Evolutionary conservation across 2,888 invertebrate genomes (phyloP).

Genomic region (Caenorhabditis sulstoni): DNA sequence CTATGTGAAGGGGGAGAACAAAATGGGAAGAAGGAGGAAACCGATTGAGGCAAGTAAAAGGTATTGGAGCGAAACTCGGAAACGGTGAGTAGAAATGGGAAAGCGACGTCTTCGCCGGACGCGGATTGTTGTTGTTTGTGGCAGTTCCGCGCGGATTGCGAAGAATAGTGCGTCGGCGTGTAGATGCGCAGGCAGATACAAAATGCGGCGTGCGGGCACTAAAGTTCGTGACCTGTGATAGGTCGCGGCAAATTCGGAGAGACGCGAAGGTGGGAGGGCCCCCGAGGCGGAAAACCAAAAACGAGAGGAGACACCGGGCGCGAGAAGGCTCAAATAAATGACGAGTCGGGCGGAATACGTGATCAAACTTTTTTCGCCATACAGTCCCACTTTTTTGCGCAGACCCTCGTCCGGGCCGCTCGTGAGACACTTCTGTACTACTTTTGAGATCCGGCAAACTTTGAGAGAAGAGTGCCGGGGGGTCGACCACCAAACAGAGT

Average conservation of each 20-base stretch:
- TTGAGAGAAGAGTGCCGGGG: constrained; percentile 23
- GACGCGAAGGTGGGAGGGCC: constrained; percentile 6
- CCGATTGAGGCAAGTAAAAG: constrained; percentile 1
- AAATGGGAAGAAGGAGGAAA: neutral
- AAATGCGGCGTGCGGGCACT: constrained; percentile 58
- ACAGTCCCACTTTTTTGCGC: constrained; percentile 48
- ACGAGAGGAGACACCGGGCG: constrained; percentile 17
- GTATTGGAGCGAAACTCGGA: constrained; percentile 22
- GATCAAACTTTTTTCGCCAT: constrained; percentile 59
- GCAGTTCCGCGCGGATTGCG: constrained; percentile 53
- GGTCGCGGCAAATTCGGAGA: constrained; percentile 59
- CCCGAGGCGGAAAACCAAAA: constrained; percentile 55
- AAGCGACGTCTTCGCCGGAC: constrained; percentile 52
- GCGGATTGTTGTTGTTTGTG: constrained; percentile 57
- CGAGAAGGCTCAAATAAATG: constrained; percentile 61
- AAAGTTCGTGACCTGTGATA: constrained; percentile 59
- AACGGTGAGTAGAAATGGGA: constrained; percentile 33
- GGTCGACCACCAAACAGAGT: neutral
- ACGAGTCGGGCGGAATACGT: constrained; percentile 62
- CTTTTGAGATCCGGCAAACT: constrained; percentile 53
- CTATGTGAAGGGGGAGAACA: neutral
- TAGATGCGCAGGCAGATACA: constrained; percentile 57
- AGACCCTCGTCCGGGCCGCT: constrained; percentile 10
- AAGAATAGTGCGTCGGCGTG: constrained; percentile 43
- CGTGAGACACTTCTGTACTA: constrained; percentile 61